phyloP scores from a whole-genome alignment of 2,113 vertebrate genomes.

The Pangasianodon gigas region DNA sequence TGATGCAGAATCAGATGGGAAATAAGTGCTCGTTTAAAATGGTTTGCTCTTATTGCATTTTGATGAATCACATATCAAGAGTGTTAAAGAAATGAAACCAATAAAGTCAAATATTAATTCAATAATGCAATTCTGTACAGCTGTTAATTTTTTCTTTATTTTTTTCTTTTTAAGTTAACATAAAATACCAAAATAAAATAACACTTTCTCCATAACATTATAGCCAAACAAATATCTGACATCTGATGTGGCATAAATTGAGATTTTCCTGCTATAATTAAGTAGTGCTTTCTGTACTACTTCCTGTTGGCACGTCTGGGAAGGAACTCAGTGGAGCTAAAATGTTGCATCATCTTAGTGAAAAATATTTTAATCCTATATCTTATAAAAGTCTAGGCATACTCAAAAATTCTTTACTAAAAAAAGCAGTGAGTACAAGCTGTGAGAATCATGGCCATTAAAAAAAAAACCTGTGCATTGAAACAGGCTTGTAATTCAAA shows the following conservation, averaged over 20 bases:
- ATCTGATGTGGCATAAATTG: constrained; percentile 23
- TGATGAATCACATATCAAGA: not conserved
- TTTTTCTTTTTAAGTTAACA: constrained; percentile 49
- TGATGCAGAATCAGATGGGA: not conserved
- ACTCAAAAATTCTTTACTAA: constrained; percentile 38
- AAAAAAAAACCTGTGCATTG: constrained; percentile 8
- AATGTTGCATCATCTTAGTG: constrained; percentile 8
- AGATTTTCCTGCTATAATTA: constrained; percentile 26
- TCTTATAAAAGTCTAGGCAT: constrained; percentile 45
- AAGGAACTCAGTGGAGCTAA: constrained; percentile 37
- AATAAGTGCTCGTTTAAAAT: not conserved
- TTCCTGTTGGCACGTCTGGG: constrained; percentile 37
- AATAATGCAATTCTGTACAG: constrained; percentile 27
- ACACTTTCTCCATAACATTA: constrained; percentile 51
- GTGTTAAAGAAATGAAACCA: not conserved
- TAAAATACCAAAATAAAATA: constrained; percentile 58
- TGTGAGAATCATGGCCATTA: constrained; percentile 16
- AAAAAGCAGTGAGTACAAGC: constrained; percentile 36
- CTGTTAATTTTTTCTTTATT: constrained; percentile 45
- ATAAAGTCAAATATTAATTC: constrained; percentile 6
- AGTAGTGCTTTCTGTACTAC: constrained; percentile 44
- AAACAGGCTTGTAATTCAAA: constrained; percentile 22
- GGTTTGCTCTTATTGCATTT: constrained; percentile 11
- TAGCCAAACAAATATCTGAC: constrained; percentile 43
- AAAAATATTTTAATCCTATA: constrained; percentile 44